phyloP scores from a whole-genome alignment of 2,888 invertebrate genomes.

The Arctia plantaginis region DNA sequence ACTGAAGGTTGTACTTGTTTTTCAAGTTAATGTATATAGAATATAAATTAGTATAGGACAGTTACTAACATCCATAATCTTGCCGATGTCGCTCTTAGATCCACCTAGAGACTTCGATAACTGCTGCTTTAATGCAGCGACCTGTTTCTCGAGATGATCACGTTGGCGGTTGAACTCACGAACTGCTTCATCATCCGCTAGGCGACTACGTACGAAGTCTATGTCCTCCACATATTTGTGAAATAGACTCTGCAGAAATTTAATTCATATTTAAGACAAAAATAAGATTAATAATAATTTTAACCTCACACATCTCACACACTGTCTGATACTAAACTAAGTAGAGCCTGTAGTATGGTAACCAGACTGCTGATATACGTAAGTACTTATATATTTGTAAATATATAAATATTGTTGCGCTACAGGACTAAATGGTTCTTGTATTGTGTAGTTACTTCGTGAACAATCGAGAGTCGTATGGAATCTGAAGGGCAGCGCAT shows the following conservation, averaged over 20 bases:
- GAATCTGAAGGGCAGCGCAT: too few species aligned
- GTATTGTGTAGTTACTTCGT: too few species aligned
- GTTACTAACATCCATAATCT: constrained; percentile 87
- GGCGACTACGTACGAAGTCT: constrained; percentile 88
- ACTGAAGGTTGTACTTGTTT: neutral
- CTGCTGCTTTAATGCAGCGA: constrained; percentile 72
- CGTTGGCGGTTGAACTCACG: constrained; percentile 93
- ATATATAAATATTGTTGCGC: too few species aligned
- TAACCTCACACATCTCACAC: neutral
- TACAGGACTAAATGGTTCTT: too few species aligned
- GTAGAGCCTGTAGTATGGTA: too few species aligned
- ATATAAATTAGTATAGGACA: neutral
- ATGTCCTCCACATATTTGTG: constrained; percentile 91
- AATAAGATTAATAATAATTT: neutral
- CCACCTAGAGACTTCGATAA: constrained; percentile 73
- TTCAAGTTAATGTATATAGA: neutral
- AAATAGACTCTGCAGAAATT: constrained; percentile 83
- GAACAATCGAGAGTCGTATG: too few species aligned
- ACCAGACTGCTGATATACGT: too few species aligned
- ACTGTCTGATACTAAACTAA: too few species aligned
- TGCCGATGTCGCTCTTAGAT: constrained; percentile 86
- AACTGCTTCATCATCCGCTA: constrained; percentile 90
- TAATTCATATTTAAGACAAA: neutral
- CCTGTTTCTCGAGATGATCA: constrained; percentile 91
- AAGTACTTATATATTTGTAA: too few species aligned